Percentiles rank a stretch among this genome's conserved stretches.
Evolutionary conservation across 2,113 vertebrate genomes (phyloP).

Genomic region (Rissa tridactyla): DNA sequence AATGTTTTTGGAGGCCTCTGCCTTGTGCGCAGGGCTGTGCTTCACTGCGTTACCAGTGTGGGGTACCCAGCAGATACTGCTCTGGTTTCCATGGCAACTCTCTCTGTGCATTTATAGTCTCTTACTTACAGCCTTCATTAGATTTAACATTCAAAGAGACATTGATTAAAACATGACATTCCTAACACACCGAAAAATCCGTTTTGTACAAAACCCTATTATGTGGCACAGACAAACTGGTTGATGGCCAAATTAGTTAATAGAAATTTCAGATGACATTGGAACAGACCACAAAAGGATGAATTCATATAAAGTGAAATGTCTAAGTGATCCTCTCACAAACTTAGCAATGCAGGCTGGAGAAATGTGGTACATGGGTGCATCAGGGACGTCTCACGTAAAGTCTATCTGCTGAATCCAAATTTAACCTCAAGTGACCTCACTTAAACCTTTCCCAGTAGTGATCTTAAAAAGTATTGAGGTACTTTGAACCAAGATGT

Average conservation of each 20-base stretch:
- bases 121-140: constrained; percentile 73
- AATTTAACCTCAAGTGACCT: not conserved
- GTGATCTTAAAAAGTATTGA: not conserved
- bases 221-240: constrained; percentile 57
- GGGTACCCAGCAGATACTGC: not conserved
- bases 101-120: constrained; percentile 65
- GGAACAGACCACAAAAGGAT: constrained; percentile 55
- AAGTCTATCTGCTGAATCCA: not conserved
- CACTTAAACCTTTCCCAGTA: not conserved
- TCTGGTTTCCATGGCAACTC: constrained; percentile 75
- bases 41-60: not conserved
- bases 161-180: constrained; percentile 80
- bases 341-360: not conserved
- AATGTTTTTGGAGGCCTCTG: not conserved
- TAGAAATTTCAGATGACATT: constrained; percentile 65
- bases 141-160: constrained; percentile 71
- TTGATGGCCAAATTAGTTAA: constrained; percentile 76
- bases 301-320: not conserved
- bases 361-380: not conserved
- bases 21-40: not conserved
- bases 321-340: not conserved
- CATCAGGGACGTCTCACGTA: accelerated
- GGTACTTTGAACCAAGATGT: not conserved
- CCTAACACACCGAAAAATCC: constrained; percentile 61
- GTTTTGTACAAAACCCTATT: constrained; percentile 71